Evolutionary conservation across 2,888 invertebrate genomes (phyloP).

Genomic region (Cecidostiba fungosa): DNA sequence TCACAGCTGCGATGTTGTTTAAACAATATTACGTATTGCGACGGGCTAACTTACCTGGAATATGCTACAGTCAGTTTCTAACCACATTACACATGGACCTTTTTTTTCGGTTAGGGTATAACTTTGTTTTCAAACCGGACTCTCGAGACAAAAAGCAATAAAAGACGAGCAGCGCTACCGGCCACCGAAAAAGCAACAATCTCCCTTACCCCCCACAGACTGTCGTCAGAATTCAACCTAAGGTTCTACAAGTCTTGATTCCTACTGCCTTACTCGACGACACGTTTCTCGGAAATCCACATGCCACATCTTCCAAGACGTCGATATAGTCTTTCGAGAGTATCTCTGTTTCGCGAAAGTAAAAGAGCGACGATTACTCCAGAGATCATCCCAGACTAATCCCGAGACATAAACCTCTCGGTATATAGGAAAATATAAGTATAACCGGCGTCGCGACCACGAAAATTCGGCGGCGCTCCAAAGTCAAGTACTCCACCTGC

Average conservation of each 20-base stretch:
- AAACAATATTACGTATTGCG: background rate
- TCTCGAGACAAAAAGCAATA: too few relatives aligned
- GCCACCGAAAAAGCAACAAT: background rate
- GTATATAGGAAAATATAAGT: background rate
- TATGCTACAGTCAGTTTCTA: too few relatives aligned
- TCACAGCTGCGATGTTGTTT: background rate
- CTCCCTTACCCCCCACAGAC: background rate
- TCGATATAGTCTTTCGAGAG: background rate
- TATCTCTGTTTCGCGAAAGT: background rate
- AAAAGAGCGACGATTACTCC: too few relatives aligned
- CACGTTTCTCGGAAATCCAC: background rate
- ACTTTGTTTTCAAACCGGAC: too few relatives aligned
- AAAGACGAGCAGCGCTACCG: background rate
- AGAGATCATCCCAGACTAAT: too few relatives aligned
- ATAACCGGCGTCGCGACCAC: slow-evolving; percentile 2
- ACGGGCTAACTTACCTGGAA: too few relatives aligned
- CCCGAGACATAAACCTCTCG: background rate
- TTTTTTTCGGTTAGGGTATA: too few relatives aligned
- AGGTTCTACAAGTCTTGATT: too few relatives aligned
- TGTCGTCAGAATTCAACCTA: too few relatives aligned
- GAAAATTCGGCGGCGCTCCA: slow-evolving; percentile 38
- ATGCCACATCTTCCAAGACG: too few relatives aligned
- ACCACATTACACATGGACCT: too few relatives aligned
- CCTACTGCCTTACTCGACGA: too few relatives aligned
- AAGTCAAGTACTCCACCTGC: slow-evolving; percentile 65